Base-by-base conservation (phyloP, 1,140 invertebrate genomes). In the Hermetia illucens region DNA sequence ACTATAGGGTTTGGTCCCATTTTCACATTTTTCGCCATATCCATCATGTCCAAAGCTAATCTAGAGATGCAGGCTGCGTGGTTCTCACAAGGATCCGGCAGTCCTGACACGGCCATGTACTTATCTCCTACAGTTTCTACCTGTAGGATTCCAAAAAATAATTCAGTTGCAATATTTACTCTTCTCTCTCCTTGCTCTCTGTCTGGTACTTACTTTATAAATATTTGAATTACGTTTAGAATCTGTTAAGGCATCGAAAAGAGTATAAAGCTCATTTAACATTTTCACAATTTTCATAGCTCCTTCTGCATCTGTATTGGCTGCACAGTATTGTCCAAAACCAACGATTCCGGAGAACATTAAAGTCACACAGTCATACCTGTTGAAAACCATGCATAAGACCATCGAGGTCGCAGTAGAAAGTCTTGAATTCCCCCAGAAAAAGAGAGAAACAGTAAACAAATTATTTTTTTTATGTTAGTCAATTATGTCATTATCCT, bases 51-150 rank as follows among this genome's bases (percentile, higher is more conserved):
- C 10, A 97, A 60, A 4, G 92, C 91, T 13, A 98, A 67, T 34
- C 82, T 74, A 0, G 85, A 91, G 48, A 98, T 95, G 55, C 89
- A 92, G 48, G 81, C 77, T 16, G 93, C 91, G 57, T 98, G 94
- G 33, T 78, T 79, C 41, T 76, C 73, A 61, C 89, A 91, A 12
- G 80, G 79, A 53, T 97, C 92, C 1, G 94, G 94, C 33, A 98
- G 66, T 15, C 94, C 94, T 47, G 91, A 95, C 4, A 97, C 91
- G 2, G 92, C 91, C 93, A 98, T 97, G 62, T 98, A 98, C 60
- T 96, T 97, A 64, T 98, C 94, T 47, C 93, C 93, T 16, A 97
- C 87, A n/a, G 94, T 98, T 68, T 98, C 94, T 25, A 98, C 93
- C 92, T 98, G 59, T 44, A 50, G 47, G 29, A 27, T 9, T 27